Evolutionary conservation across 1,140 invertebrate genomes (phyloP).

Genomic region (Dendroctonus valens): DNA sequence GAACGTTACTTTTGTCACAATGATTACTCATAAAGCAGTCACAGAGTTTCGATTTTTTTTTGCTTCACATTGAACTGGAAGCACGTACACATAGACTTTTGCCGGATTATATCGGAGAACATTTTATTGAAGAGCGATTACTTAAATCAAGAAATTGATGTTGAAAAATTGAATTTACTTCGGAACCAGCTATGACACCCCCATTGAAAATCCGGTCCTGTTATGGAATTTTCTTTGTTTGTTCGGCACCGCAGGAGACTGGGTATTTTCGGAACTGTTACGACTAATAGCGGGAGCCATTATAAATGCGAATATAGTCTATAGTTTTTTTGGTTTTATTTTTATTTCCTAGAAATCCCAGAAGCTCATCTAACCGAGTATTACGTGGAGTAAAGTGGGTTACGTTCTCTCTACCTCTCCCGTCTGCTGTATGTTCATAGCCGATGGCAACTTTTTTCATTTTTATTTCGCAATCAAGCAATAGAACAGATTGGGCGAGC

Average conservation of each 20-base stretch:
- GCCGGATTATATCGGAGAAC: not conserved
- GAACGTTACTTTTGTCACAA: not conserved
- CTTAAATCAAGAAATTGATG: no score
- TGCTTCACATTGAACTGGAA: not conserved
- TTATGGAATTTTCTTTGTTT: slow-evolving; percentile 32
- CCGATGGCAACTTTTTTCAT: slow-evolving; percentile 9
- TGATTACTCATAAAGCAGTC: no score
- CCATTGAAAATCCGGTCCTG: slow-evolving; percentile 2
- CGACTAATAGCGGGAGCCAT: slow-evolving; percentile 23
- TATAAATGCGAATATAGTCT: slow-evolving; percentile 29
- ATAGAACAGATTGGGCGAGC: slow-evolving; percentile 21
- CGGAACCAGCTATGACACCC: not conserved
- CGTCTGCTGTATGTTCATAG: slow-evolving; percentile 4
- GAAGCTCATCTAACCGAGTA: slow-evolving; percentile 18
- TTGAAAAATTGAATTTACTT: not conserved
- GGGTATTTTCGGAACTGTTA: slow-evolving; percentile 35
- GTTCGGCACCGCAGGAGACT: slow-evolving; percentile 28
- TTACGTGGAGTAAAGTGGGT: slow-evolving; percentile 23
- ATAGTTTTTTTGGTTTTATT: slow-evolving; percentile 21
- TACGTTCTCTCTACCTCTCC: slow-evolving; percentile 13
- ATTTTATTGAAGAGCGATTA: no score
- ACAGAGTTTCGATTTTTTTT: no score
- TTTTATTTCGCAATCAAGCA: slow-evolving; percentile 30
- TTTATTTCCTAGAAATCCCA: slow-evolving; percentile 27
- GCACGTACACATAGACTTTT: not conserved